Conservation (phyloP, 1,140 invertebrate genomes). For the Hylaeus volcanicus region DNA sequence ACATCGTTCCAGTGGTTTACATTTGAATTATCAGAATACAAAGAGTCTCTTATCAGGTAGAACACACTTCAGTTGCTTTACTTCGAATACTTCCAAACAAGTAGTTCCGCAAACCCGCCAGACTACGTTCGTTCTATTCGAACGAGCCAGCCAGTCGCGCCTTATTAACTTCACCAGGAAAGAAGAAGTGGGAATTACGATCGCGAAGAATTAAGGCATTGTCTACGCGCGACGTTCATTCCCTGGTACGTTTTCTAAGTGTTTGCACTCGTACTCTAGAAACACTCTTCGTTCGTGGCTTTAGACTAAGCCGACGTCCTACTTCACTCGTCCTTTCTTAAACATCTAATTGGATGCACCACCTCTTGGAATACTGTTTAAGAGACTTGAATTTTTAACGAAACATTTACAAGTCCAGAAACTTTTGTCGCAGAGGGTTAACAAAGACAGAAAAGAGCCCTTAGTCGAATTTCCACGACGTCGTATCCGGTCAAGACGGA, state of each 20-base stretch:
- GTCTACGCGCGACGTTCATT: not conserved
- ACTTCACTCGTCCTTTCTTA: too few species aligned
- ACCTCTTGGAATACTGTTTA: too few species aligned
- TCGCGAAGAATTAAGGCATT: not conserved
- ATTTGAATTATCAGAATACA: constrained; percentile 22
- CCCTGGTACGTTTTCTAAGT: not conserved
- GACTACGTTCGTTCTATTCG: not conserved
- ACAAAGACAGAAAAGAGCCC: not conserved
- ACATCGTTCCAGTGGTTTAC: not conserved
- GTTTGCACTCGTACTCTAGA: too few species aligned
- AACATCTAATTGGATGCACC: too few species aligned
- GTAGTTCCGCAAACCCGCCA: too few species aligned
- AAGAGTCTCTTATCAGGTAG: constrained; percentile 21
- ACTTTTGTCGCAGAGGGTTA: too few species aligned
- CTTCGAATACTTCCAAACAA: not conserved
- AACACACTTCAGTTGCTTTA: not conserved
- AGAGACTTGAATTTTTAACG: too few species aligned
- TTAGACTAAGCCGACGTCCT: too few species aligned
- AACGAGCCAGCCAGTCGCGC: not conserved
- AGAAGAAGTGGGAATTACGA: not conserved
- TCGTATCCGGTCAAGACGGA: constrained; percentile 4
- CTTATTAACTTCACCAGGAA: not conserved
- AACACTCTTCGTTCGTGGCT: too few species aligned
- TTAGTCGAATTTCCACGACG: not conserved
- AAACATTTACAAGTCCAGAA: too few species aligned